A percentile compares a stretch with the other conserved stretches of the same genome.
These are phyloP conservation scores for Ochotona curzoniae DNA, from an alignment of 2,113 vertebrate species.

Conservation along the genomic window DNA sequence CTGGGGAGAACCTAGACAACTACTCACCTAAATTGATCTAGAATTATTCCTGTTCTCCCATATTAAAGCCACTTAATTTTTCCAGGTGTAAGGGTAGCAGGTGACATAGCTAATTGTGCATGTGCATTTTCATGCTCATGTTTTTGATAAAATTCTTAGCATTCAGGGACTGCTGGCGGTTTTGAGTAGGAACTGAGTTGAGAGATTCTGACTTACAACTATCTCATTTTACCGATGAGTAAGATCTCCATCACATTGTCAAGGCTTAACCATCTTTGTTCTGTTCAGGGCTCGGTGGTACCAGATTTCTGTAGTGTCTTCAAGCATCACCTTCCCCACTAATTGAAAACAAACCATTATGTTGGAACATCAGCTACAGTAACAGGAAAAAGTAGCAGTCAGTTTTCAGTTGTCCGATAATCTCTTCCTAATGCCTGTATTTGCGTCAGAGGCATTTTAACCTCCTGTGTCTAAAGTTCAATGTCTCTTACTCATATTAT, in stretches of 20 bases:
- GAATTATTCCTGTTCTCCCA: slow-evolving; percentile 11
- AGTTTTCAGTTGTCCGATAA: slow-evolving; percentile 71
- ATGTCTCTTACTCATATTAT: slow-evolving; percentile 64
- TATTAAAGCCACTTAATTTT: not conserved
- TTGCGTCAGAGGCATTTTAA: slow-evolving; percentile 75
- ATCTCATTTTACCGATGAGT: slow-evolving; percentile 63
- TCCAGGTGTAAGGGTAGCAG: not conserved
- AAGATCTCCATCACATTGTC: not conserved
- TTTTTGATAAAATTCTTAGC: slow-evolving; percentile 41
- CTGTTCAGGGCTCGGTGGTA: not conserved
- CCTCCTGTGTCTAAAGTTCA: slow-evolving; percentile 70
- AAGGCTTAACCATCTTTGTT: slow-evolving; percentile 10
- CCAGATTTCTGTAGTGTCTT: slow-evolving; percentile 64
- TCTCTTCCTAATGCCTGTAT: slow-evolving; percentile 66
- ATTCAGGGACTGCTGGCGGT: not conserved
- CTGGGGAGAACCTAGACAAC: not conserved
- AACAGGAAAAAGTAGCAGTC: slow-evolving; percentile 54
- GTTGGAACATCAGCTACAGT: slow-evolving; percentile 63
- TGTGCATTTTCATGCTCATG: not conserved
- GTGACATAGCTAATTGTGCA: slow-evolving; percentile 23
- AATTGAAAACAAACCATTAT: slow-evolving; percentile 72
- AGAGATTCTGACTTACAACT: not conserved
- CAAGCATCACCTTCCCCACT: slow-evolving; percentile 59
- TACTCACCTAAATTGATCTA: not conserved
- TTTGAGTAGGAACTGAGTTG: not conserved